These are phyloP conservation scores for Habropoda laboriosa DNA, from an alignment of 1,140 invertebrate genomes.

Conservation along the genomic window DNA sequence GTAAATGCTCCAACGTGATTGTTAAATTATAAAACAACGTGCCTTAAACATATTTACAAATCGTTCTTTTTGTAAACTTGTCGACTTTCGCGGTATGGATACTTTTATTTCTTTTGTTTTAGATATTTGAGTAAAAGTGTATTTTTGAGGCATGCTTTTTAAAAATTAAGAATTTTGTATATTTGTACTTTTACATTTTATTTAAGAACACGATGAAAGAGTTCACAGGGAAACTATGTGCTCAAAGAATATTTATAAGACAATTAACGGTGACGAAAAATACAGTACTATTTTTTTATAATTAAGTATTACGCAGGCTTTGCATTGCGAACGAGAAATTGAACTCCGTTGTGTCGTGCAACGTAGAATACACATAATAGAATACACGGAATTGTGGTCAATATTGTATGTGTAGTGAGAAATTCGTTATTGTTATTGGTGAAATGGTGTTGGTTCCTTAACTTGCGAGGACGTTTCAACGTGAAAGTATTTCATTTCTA, in stretches of 20 bases:
- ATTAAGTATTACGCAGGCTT: not conserved
- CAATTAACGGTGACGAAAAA: not conserved
- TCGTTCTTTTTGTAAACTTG: not conserved
- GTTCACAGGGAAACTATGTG: too few species aligned
- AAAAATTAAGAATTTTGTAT: constrained; percentile 4
- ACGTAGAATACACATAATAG: too few species aligned
- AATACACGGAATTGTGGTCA: not conserved
- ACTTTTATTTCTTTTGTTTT: not conserved
- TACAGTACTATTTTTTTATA: not conserved
- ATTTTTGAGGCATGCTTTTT: not conserved
- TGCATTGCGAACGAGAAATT: too few species aligned
- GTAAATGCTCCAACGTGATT: not conserved
- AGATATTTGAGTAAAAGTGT: not conserved
- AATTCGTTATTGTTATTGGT: not conserved
- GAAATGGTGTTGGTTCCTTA: not conserved
- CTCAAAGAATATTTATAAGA: too few species aligned
- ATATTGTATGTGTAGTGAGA: not conserved
- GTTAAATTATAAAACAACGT: not conserved
- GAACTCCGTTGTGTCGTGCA: too few species aligned
- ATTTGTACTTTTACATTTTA: not conserved
- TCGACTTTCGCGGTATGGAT: too few species aligned
- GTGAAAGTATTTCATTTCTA: not conserved
- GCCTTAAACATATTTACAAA: not conserved
- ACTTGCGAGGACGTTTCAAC: not conserved
- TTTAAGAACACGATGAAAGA: not conserved